A percentile compares a stretch with the other conserved stretches of the same genome.
phyloP scores from a whole-genome alignment of 92 coral and sea anemone genomes.

The Phymanthus crucifer region DNA sequence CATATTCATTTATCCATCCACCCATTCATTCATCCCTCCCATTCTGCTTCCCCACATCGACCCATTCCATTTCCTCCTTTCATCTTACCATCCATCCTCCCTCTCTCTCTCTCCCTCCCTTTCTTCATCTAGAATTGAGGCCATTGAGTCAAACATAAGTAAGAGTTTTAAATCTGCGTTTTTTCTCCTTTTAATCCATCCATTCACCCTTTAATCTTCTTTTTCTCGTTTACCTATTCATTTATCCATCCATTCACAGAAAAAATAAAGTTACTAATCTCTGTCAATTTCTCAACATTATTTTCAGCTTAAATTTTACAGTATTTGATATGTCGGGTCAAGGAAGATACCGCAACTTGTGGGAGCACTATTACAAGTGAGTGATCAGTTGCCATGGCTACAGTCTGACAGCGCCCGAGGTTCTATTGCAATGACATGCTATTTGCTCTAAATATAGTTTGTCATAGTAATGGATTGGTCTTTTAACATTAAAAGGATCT shows the following conservation, averaged over 20 bases:
- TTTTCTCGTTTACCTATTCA: not conserved
- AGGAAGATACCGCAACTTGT: slow-evolving; percentile 88
- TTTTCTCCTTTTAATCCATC: not conserved
- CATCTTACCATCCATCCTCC: not conserved
- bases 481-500: not conserved
- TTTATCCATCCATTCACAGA: not conserved
- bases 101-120: not conserved
- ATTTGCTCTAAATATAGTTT: not conserved
- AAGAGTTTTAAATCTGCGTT: no score
- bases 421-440: not conserved
- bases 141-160: no score
- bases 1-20: not conserved
- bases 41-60: no score
- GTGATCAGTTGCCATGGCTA: slow-evolving; percentile 22
- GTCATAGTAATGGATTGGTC: not conserved
- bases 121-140: not conserved
- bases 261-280: not conserved
- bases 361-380: slow-evolving; percentile 98
- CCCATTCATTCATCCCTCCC: not conserved
- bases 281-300: no score
- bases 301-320: slow-evolving; percentile 79
- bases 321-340: slow-evolving; percentile 98
- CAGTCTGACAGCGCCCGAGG: not conserved
- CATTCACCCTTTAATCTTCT: not conserved
- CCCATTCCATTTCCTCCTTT: not conserved